phyloP scores from a whole-genome alignment of 2,797 vertebrate genomes.

The Gadopsis marmoratus region DNA sequence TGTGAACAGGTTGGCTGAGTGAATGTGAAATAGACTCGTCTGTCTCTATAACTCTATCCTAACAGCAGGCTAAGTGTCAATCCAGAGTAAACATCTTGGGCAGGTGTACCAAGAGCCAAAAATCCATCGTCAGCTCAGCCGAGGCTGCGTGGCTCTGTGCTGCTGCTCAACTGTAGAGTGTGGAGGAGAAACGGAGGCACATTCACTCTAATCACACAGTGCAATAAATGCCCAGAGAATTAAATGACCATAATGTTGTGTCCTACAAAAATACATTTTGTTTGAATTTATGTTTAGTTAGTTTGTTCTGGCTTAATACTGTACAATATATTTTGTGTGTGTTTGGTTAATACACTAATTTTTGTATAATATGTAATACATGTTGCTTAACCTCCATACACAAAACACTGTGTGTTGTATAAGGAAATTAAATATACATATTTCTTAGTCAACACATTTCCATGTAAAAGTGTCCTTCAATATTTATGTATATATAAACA shows the following conservation, averaged over 20 bases:
- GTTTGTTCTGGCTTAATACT: not conserved
- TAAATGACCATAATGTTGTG: not conserved
- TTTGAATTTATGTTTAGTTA: not conserved
- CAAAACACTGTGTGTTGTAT: not conserved
- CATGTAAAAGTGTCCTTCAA: not conserved
- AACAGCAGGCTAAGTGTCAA: slow-evolving; percentile 48
- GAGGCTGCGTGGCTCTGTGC: slow-evolving; percentile 35
- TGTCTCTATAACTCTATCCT: slow-evolving; percentile 12
- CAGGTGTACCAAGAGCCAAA: slow-evolving; percentile 64
- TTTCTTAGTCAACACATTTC: too few relatives aligned
- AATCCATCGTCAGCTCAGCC: slow-evolving; percentile 39
- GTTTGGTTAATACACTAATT: not conserved
- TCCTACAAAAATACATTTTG: not conserved
- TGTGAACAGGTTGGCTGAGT: slow-evolving; percentile 20
- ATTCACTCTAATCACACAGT: slow-evolving; percentile 10
- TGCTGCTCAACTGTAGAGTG: slow-evolving; percentile 23
- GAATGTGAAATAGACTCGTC: slow-evolving; percentile 18
- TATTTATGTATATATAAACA: too few relatives aligned
- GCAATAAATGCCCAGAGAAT: slow-evolving; percentile 9
- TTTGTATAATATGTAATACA: not conserved
- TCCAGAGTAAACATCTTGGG: slow-evolving; percentile 56
- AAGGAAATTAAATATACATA: not conserved
- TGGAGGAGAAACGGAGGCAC: slow-evolving; percentile 24
- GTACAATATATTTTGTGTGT: not conserved
- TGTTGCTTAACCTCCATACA: not conserved